Conservation (phyloP, 1,140 invertebrate species). For the Goniozus legneri region DNA sequence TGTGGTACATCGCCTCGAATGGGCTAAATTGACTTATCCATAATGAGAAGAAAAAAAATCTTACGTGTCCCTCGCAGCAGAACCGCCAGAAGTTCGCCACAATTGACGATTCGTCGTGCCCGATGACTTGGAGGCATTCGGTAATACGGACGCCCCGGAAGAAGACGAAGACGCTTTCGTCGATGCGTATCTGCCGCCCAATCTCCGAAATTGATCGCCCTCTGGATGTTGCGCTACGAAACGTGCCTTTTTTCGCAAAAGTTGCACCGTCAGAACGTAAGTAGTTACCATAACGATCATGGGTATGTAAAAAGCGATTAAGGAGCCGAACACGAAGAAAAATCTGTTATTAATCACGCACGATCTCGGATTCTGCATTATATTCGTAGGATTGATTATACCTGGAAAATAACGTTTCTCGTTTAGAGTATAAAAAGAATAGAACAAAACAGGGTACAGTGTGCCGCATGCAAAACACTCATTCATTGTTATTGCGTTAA, state of each 20-base stretch:
- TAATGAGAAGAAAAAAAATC: neutral
- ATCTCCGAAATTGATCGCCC: slow-evolving; percentile 57
- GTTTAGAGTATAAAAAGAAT: too few relatives aligned
- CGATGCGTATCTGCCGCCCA: slow-evolving; percentile 62
- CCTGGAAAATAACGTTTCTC: slow-evolving; percentile 54
- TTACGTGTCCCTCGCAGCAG: slow-evolving; percentile 23
- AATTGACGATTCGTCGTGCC: slow-evolving; percentile 24
- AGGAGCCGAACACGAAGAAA: slow-evolving; percentile 84
- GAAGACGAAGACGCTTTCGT: slow-evolving; percentile 43
- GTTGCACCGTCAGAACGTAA: slow-evolving; percentile 82
- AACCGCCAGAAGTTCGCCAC: slow-evolving; percentile 53
- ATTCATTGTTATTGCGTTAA: too few relatives aligned
- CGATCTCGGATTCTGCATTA: slow-evolving; percentile 68
- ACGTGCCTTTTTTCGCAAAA: slow-evolving; percentile 71
- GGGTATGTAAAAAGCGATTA: slow-evolving; percentile 90
- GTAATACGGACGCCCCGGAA: slow-evolving; percentile 14
- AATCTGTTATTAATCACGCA: slow-evolving; percentile 85
- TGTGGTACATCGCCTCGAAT: too few relatives aligned
- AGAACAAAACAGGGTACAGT: too few relatives aligned
- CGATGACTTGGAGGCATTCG: slow-evolving; percentile 19
- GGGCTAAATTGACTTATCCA: too few relatives aligned
- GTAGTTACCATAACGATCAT: slow-evolving; percentile 90
- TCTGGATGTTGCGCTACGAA: slow-evolving; percentile 64
- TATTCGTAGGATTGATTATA: slow-evolving; percentile 68
- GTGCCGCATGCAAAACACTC: too few relatives aligned